These are phyloP conservation scores for Drosophila ogumai DNA, from an alignment of 1,140 invertebrate genomes.

Conservation along the genomic window DNA sequence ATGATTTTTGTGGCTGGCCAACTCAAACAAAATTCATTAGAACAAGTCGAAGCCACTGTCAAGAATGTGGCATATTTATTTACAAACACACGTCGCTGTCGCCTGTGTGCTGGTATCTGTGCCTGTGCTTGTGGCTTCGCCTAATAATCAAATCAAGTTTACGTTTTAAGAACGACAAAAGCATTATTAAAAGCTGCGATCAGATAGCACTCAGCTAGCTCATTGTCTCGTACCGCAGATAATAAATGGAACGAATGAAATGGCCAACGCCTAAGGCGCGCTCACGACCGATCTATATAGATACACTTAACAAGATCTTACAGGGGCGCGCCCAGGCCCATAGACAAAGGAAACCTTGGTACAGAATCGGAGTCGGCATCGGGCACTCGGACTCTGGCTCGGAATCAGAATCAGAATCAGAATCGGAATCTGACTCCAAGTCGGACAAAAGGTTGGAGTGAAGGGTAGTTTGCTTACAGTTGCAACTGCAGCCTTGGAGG, in stretches of 20 bases:
- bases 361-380: slow-evolving; percentile 2
- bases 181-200: slow-evolving; percentile 78
- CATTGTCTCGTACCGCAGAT: slow-evolving; percentile 40
- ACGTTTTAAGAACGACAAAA: slow-evolving; percentile 78
- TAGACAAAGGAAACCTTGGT: slow-evolving; percentile 53
- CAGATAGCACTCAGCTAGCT: slow-evolving; percentile 71
- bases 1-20: slow-evolving; percentile 54
- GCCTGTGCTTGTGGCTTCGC: slow-evolving; percentile 29
- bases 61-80: slow-evolving; percentile 72
- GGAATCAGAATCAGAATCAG: slow-evolving; percentile 7
- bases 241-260: slow-evolving; percentile 70
- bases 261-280: slow-evolving; percentile 76
- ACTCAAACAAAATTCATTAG: slow-evolving; percentile 77
- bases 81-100: slow-evolving; percentile 8
- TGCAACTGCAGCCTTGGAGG: slow-evolving; percentile 70
- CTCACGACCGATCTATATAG: slow-evolving; percentile 77
- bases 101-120: background rate
- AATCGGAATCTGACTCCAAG: slow-evolving; percentile 2
- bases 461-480: slow-evolving; percentile 59
- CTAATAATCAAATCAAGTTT: slow-evolving; percentile 82
- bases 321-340: slow-evolving; percentile 68
- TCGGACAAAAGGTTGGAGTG: slow-evolving; percentile 71
- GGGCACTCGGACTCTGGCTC: background rate
- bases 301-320: slow-evolving; percentile 74
- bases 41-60: slow-evolving; percentile 70